These are phyloP conservation scores for Pseudonaja textilis DNA, from an alignment of 2,113 vertebrate genomes.

Conservation along the genomic window DNA sequence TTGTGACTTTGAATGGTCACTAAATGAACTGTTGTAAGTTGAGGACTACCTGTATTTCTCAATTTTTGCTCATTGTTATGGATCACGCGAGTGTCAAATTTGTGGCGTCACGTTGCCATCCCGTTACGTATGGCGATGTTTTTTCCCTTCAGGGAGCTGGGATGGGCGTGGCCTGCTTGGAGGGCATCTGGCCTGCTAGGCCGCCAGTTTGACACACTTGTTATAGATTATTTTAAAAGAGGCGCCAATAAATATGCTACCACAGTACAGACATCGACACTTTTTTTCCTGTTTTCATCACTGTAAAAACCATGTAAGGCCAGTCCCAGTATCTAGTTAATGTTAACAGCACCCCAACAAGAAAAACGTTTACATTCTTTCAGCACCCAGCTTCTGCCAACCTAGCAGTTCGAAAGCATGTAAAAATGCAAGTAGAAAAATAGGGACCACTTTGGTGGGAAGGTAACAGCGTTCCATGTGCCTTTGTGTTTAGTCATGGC, in stretches of 20 bases:
- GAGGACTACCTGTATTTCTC: neutral
- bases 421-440: no score
- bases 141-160: no score
- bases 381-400: neutral
- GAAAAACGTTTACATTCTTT: neutral
- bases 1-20: neutral
- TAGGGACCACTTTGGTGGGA: no score
- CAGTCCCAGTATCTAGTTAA: neutral
- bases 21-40: neutral
- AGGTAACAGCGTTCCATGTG: no score
- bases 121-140: no score
- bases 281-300: neutral
- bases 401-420: no score
- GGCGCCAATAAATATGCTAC: neutral
- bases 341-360: neutral
- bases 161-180: no score
- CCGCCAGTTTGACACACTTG: neutral
- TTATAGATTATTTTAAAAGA: neutral
- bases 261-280: neutral
- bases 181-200: rapidly evolving
- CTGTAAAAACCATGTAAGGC: neutral
- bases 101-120: no score
- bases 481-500: no score
- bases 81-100: no score
- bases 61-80: neutral